A percentile compares a stretch with the other conserved stretches of the same genome.
Evolutionary conservation across 2,113 vertebrate species (phyloP).

Genomic region (Notiomystis cincta): DNA sequence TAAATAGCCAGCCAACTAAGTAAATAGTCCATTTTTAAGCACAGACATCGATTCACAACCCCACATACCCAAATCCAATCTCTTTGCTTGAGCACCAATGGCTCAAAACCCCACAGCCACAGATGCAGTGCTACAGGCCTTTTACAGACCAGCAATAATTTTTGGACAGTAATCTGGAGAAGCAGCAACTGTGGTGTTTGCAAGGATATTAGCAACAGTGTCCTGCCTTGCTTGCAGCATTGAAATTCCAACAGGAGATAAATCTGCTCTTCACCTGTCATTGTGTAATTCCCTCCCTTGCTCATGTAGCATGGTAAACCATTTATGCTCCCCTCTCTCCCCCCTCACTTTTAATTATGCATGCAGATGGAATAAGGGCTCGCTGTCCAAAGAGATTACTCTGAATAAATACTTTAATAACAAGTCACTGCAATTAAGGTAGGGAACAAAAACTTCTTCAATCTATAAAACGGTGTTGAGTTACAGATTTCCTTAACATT

Average conservation of each 20-base stretch:
- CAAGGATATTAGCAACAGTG: conserved; percentile 63
- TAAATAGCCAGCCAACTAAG: conserved; percentile 39
- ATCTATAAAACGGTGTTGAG: conserved; percentile 67
- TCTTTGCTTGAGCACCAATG: background rate
- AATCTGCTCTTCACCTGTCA: conserved; percentile 60
- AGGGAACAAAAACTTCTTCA: conserved; percentile 65
- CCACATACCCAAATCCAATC: conserved; percentile 1
- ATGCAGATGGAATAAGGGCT: conserved; percentile 64
- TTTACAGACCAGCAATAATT: conserved; percentile 12
- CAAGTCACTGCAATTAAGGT: conserved; percentile 60
- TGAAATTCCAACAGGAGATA: conserved; percentile 63
- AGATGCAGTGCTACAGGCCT: conserved; percentile 26
- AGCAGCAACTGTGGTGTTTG: conserved; percentile 44
- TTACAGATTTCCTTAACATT: conserved; percentile 74
- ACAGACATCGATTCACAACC: conserved; percentile 11
- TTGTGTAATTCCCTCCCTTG: conserved; percentile 51
- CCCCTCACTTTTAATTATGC: conserved; percentile 64
- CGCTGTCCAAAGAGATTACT: conserved; percentile 68
- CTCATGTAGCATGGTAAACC: conserved; percentile 56
- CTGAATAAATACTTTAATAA: conserved; percentile 71
- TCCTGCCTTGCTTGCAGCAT: conserved; percentile 55
- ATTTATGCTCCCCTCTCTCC: conserved; percentile 46
- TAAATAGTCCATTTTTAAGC: conserved; percentile 42
- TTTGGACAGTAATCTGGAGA: conserved; percentile 49
- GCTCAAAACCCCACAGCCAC: conserved; percentile 17